Conservation (phyloP, 2,888 invertebrate genomes). For the Caenorhabditis sp. region DNA sequence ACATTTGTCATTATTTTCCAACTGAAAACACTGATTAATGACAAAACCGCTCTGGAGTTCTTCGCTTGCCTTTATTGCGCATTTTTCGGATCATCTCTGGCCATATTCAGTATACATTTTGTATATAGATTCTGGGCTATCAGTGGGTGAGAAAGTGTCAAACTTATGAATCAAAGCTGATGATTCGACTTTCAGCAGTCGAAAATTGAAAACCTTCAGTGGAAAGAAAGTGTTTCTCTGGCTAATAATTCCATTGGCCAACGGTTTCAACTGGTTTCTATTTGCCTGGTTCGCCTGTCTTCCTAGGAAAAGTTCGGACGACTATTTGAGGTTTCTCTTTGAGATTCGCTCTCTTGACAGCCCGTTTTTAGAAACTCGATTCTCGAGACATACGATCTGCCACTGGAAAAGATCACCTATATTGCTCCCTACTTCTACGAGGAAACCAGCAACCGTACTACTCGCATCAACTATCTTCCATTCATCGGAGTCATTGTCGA, state of each 20-base stretch:
- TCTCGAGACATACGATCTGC: neutral
- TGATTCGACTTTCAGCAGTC: neutral
- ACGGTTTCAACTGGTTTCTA: neutral
- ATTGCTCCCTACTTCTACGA: slow-evolving; percentile 10
- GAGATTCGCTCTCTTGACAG: no score
- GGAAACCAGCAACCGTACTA: neutral
- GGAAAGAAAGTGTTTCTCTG: slow-evolving; percentile 5
- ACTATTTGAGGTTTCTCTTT: slow-evolving; percentile 17
- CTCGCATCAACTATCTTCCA: neutral
- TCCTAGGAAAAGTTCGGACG: slow-evolving; percentile 4
- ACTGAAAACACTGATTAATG: neutral
- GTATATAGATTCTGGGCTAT: slow-evolving; percentile 16
- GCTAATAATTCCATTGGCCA: slow-evolving; percentile 13
- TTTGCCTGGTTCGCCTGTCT: slow-evolving; percentile 4
- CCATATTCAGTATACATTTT: slow-evolving; percentile 14
- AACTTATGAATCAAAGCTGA: neutral
- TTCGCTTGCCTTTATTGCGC: slow-evolving; percentile 10
- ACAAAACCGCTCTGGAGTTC: neutral
- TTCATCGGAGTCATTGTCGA: slow-evolving; percentile 5
- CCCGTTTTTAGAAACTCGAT: neutral
- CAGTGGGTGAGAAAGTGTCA: neutral
- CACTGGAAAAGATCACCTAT: neutral
- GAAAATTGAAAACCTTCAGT: slow-evolving; percentile 1
- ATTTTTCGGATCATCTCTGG: slow-evolving; percentile 8
- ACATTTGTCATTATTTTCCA: slow-evolving; percentile 7